Percentiles rank a stretch among this genome's conserved stretches.
phyloP scores from a whole-genome alignment of 2,113 vertebrate genomes.

The Pseudopodoces humilis region DNA sequence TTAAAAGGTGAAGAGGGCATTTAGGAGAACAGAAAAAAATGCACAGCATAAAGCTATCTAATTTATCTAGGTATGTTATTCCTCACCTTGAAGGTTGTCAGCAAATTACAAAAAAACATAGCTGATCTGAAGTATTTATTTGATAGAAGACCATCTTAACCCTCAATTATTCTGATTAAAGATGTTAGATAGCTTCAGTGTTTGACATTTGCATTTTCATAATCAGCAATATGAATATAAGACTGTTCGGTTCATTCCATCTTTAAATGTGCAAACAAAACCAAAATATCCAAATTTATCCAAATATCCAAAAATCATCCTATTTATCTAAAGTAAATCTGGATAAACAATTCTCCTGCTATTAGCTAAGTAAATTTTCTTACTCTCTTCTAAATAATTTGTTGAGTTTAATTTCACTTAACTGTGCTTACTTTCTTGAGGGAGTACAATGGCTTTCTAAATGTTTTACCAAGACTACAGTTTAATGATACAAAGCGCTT shows the following conservation, averaged over 20 bases:
- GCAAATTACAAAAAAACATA: neutral
- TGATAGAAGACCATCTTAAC: neutral
- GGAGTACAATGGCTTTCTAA: conserved; percentile 23
- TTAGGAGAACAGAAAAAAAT: neutral
- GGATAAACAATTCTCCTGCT: neutral
- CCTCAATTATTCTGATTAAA: neutral
- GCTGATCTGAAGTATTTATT: neutral
- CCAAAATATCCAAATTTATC: neutral
- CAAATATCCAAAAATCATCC: neutral
- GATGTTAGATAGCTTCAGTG: neutral
- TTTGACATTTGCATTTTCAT: neutral
- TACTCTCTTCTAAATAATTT: neutral
- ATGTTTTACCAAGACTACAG: conserved; percentile 45
- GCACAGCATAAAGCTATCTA: neutral
- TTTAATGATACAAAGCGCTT: conserved; percentile 56
- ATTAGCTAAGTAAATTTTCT: neutral
- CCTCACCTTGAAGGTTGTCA: neutral
- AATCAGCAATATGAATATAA: neutral
- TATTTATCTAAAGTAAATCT: neutral
- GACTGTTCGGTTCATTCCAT: neutral
- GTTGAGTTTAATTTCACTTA: conserved; percentile 12
- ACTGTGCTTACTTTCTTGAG: neutral
- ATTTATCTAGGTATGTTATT: neutral
- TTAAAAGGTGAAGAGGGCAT: neutral
- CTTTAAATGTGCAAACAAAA: neutral